Base-by-base conservation (phyloP, 1,140 invertebrate genomes). In the Harpegnathos saltator region DNA sequence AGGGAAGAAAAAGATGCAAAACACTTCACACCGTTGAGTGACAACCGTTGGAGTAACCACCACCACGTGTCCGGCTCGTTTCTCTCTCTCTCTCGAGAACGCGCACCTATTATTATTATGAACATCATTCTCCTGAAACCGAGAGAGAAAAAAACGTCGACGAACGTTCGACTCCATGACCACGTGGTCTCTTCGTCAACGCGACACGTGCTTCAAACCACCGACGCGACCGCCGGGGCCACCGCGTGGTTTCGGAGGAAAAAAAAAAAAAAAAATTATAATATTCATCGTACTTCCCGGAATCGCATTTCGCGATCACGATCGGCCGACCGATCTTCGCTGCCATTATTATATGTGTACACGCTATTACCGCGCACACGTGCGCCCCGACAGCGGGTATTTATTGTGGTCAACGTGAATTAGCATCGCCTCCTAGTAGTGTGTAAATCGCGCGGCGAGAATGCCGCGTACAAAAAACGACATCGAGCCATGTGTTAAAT, bases 301-400 rank as follows among this genome's bases (percentile, higher is more conserved):
- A 74, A 84, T 86, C 44, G n/a, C 26, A 61, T 88, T 87, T 58
- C 82, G 75, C 85, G 5, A 5, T 33, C 85, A 85, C 54, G 26
- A 58, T 52, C n/a, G 44, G 58, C 75, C 85, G n/a, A n/a, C n/a
- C n/a, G n/a, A n/a, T 86, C 85, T 56, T 19, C 33, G 33, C 59
- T 86, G 85, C 85, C 7, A 33, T 7, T 33, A 77, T 75, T n/a
- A n/a, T n/a, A n/a, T n/a, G n/a, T n/a, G n/a, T n/a, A 85, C 65
- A 87, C 85, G 77, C 84, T 82, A 90, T 90, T 88, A 89, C 80
- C 78, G 84, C 77, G 77, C 82, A 80, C 82, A 81, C 82, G 80
- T 54, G 50, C 33, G 62, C 50, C 48, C 24, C 26, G 58, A 69
- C 61, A 33, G 29, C 59, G 82, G 54, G 82, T 63, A 83, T 85